phyloP scores from a whole-genome alignment of 1,140 invertebrate species.

The Gonatopus flavifemur region DNA sequence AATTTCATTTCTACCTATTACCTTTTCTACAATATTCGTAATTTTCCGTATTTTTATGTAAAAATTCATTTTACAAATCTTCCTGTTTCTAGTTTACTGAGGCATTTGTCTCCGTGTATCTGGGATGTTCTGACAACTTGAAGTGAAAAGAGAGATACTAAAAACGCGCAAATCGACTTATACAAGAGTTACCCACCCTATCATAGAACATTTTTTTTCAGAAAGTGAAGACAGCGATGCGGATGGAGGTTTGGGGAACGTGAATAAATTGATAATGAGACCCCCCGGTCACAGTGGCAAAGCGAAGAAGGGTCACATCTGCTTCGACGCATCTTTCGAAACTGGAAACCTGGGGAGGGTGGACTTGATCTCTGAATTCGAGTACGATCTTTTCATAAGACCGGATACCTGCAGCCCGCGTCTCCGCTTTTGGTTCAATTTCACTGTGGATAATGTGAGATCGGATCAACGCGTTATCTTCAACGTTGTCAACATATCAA shows the following conservation, averaged over 20 bases:
- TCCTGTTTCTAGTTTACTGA: too few relatives aligned
- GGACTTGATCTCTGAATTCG: constrained; percentile 89
- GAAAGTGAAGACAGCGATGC: constrained; percentile 95
- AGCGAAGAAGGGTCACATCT: constrained; percentile 90
- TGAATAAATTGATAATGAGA: constrained; percentile 87
- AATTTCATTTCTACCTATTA: too few relatives aligned
- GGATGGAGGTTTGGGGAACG: constrained; percentile 92
- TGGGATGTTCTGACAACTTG: too few relatives aligned
- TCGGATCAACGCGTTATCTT: constrained; percentile 94
- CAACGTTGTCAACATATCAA: constrained; percentile 96
- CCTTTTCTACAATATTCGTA: too few relatives aligned
- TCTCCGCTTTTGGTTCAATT: constrained; percentile 96
- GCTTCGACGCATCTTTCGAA: constrained; percentile 97
- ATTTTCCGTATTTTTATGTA: too few relatives aligned
- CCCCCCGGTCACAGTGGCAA: constrained; percentile 94
- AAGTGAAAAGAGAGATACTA: too few relatives aligned
- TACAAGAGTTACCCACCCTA: too few relatives aligned
- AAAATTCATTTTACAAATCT: too few relatives aligned
- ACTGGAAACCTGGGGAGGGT: constrained; percentile 95
- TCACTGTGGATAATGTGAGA: constrained; percentile 95
- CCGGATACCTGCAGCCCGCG: constrained; percentile 95
- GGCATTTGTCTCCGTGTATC: too few relatives aligned
- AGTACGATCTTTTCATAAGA: constrained; percentile 95
- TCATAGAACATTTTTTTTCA: constrained; percentile 57
- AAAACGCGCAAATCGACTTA: too few relatives aligned